Evolutionary conservation across 2,888 invertebrate genomes (phyloP), one percentile per base, ranked within the genome.

Genomic region (Mesoligia furuncula): DNA sequence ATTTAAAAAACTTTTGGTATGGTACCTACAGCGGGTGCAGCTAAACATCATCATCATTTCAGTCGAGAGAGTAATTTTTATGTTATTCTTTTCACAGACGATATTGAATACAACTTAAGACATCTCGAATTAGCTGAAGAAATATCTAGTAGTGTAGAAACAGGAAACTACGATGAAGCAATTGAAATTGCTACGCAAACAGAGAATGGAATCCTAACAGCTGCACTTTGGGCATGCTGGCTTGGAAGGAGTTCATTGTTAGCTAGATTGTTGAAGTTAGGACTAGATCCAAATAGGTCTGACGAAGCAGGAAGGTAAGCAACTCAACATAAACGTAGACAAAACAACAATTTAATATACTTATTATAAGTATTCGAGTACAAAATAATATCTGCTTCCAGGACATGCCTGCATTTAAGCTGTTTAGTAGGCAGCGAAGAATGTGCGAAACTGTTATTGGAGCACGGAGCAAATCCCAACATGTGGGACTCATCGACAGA

Each of bases 341-440:
- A n/a, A 9, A 15, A 13, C 4, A 11, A 51, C 3, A 20, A 51
- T 77, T n/a, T 27, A 42, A 78, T 13, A 65, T 36, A 31, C 42
- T 42, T 42, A 42, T 27, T 54, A 24, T 62, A 27, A n/a, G 64
- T 36, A 27, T 57, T 67, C 15, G 13, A 64, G 24, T 42, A 59
- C 51, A 69, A 75, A 77, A 71, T 13, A 62, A 13, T 42, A 39
- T 76, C 31, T 59, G 54, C 59, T 92, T 93, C 59, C 89, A 97
- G 97, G 88, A 94, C 95, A 61, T 96, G 96, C 87, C 88, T 99
- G 36, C 99, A 99, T 94, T 97, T 98, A 85, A 98, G 98, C 70
- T 98, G 98, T 79, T 97, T 98, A 92, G 97, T 98, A 24, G 98
- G 98, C 36, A 98, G 98, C 88, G 97, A 97, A 62, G 97, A 98